A percentile compares a stretch with the other conserved stretches of the same genome.
These are phyloP conservation scores for Eptatretus burgeri DNA, from an alignment of 2,113 vertebrate genomes.

Conservation along the genomic window DNA sequence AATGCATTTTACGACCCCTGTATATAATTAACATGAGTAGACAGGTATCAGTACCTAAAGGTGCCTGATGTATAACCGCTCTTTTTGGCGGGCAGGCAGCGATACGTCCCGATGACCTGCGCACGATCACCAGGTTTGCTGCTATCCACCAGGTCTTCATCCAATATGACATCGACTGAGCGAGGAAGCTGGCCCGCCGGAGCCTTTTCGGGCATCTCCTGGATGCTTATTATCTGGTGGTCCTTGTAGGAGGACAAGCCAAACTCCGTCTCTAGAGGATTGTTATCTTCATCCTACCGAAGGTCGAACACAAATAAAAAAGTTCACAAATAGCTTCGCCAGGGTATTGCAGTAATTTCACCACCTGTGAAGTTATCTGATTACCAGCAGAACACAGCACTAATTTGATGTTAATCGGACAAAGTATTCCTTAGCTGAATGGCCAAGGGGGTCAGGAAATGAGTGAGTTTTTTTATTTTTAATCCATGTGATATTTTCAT, in stretches of 20 bases:
- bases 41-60: constrained; percentile 35
- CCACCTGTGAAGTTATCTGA: no score
- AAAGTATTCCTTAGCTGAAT: no score
- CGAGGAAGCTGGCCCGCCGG: constrained; percentile 83
- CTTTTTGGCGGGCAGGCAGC: constrained; percentile 71
- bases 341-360: no score
- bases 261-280: constrained; percentile 73
- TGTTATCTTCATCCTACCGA: constrained; percentile 72
- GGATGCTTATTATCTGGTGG: constrained; percentile 75
- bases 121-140: constrained; percentile 68
- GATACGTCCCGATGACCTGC: constrained; percentile 67
- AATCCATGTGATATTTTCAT: no score
- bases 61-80: constrained; percentile 74
- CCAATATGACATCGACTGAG: constrained; percentile 63
- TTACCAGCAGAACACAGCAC: no score
- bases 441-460: not conserved
- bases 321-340: no score
- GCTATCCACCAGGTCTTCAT: constrained; percentile 63
- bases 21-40: no score
- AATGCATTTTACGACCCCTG: no score
- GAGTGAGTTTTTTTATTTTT: no score
- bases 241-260: constrained; percentile 75
- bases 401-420: no score
- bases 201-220: constrained; percentile 97
- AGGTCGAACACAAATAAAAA: no score